Evolutionary conservation across 2,113 vertebrate species (phyloP).

Genomic region (Sinocyclocheilus grahami): DNA sequence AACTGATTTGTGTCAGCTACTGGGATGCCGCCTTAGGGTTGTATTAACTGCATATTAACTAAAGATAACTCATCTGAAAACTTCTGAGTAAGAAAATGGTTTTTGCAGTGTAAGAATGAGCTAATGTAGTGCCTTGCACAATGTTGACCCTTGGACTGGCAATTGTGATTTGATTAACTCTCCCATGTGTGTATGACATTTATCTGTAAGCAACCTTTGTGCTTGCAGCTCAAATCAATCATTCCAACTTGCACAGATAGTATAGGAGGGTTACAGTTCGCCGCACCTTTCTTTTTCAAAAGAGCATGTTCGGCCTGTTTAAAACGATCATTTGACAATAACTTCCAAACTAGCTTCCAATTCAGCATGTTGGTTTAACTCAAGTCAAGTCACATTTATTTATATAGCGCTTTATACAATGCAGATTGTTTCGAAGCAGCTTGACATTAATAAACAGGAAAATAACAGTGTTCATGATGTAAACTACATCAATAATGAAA

Average conservation of each 20-base stretch:
- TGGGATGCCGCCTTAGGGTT: background rate
- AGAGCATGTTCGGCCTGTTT: background rate
- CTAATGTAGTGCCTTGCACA: background rate
- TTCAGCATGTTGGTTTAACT: background rate
- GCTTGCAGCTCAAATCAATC: background rate
- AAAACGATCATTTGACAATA: background rate
- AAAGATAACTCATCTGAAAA: background rate
- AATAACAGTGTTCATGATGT: background rate
- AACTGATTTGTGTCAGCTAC: background rate
- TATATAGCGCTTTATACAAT: background rate
- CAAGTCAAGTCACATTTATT: background rate
- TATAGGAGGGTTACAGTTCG: background rate
- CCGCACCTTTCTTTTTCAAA: background rate
- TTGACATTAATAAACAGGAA: background rate
- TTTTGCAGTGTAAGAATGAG: background rate
- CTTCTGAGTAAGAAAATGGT: background rate
- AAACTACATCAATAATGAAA: background rate
- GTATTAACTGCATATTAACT: background rate
- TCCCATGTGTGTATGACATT: background rate
- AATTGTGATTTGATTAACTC: background rate
- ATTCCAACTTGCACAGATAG: too few relatives aligned
- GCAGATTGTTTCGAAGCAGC: background rate
- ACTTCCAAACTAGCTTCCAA: background rate
- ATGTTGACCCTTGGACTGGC: background rate
- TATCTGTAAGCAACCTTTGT: background rate